Percentiles rank a stretch among this genome's conserved stretches.
Conservation (phyloP, 2,797 vertebrate genomes). For the Heterohyrax brucei region DNA sequence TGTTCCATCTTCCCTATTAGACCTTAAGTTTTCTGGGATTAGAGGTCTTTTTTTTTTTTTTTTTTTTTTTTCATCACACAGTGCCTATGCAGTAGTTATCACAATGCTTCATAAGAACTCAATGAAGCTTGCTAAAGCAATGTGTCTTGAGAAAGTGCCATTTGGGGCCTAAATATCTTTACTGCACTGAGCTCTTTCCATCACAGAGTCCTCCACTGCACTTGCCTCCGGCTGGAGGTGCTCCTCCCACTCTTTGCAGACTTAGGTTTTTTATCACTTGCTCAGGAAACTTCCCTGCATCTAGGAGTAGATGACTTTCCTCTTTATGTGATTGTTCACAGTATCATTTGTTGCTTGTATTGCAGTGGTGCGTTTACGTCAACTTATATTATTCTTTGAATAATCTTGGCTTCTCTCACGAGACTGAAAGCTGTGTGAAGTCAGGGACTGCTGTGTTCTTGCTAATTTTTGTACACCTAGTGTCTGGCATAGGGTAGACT, state of each 20-base stretch:
- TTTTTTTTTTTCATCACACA: neutral
- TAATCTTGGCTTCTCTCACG: neutral
- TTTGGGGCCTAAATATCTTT: neutral
- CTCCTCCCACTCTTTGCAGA: neutral
- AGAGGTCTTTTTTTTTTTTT: neutral
- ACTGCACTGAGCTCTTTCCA: neutral
- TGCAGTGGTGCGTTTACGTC: neutral
- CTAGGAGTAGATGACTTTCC: neutral
- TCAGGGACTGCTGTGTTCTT: neutral
- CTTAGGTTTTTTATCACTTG: neutral
- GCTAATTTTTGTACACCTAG: neutral
- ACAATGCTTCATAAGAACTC: slow-evolving; percentile 21
- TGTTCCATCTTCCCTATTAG: neutral
- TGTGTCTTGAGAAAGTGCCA: neutral
- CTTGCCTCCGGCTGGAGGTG: neutral
- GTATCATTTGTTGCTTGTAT: too few relatives aligned
- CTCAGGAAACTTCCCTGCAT: neutral
- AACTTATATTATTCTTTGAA: neutral
- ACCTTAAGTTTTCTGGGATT: neutral
- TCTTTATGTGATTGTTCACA: neutral
- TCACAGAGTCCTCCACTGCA: neutral
- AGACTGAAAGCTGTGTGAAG: neutral
- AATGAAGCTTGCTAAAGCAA: neutral
- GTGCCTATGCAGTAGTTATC: neutral
- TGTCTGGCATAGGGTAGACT: neutral